Evolutionary conservation across 2,113 vertebrate species (phyloP).

Genomic region (Centropus unirufus): DNA sequence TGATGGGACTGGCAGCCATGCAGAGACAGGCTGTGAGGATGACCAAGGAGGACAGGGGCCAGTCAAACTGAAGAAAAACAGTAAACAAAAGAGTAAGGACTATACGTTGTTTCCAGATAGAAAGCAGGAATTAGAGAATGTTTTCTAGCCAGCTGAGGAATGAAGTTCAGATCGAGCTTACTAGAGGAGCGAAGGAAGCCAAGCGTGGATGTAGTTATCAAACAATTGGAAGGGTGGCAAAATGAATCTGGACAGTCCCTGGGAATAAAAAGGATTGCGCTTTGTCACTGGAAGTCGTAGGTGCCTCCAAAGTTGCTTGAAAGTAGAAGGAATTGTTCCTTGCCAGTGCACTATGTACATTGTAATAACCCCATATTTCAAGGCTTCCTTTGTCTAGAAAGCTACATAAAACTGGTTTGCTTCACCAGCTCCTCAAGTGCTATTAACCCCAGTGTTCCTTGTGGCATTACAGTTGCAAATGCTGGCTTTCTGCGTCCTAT

Average conservation of each 20-base stretch:
- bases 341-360: background rate
- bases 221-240: background rate
- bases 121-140: background rate
- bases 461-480: background rate
- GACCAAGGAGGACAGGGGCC: background rate
- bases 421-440: background rate
- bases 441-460: background rate
- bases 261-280: background rate
- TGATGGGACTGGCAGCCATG: background rate
- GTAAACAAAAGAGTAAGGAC: background rate
- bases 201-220: background rate
- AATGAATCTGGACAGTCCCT: background rate
- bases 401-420: background rate
- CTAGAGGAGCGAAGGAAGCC: background rate
- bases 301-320: background rate
- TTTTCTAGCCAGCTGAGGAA: background rate
- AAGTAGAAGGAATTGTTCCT: background rate
- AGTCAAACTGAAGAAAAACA: background rate
- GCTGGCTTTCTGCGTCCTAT: background rate
- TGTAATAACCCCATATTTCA: background rate
- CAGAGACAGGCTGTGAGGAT: background rate
- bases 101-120: background rate
- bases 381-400: background rate
- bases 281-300: background rate
- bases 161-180: background rate